These are phyloP conservation scores for Zhuqinia jingwanae DNA, from an alignment of 2,888 invertebrate species.

Conservation along the genomic window DNA sequence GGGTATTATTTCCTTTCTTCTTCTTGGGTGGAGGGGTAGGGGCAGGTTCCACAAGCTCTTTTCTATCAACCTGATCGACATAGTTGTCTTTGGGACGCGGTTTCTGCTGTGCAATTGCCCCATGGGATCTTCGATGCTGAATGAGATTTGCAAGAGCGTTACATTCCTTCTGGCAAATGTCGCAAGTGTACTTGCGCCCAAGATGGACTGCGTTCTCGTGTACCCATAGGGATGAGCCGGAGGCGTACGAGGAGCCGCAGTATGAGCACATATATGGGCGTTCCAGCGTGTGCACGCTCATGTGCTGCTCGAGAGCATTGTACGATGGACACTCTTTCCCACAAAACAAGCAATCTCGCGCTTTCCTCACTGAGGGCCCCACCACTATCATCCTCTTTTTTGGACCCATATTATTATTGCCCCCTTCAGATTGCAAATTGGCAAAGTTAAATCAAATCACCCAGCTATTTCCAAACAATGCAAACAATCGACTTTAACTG, in stretches of 20 bases:
- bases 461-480: too few relatives aligned
- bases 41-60: too few relatives aligned
- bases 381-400: too few relatives aligned
- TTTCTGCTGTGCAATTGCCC: neutral
- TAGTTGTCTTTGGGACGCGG: neutral
- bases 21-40: too few relatives aligned
- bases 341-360: neutral
- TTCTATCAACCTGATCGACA: neutral
- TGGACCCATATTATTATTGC: constrained; percentile 12
- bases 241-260: neutral
- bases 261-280: neutral
- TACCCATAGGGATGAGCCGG: neutral
- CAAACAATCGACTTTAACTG: too few relatives aligned
- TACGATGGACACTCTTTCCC: neutral
- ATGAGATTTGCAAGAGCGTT: neutral
- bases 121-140: constrained; percentile 7
- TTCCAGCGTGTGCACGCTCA: neutral
- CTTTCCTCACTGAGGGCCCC: neutral
- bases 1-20: too few relatives aligned
- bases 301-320: constrained; percentile 5
- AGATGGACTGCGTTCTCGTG: constrained; percentile 12
- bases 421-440: too few relatives aligned
- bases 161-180: neutral
- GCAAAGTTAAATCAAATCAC: too few relatives aligned
- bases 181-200: neutral